Percentiles rank a stretch among this genome's conserved stretches.
Evolutionary conservation across 2,888 invertebrate genomes (phyloP).

Genomic region (Bombylius discolor): DNA sequence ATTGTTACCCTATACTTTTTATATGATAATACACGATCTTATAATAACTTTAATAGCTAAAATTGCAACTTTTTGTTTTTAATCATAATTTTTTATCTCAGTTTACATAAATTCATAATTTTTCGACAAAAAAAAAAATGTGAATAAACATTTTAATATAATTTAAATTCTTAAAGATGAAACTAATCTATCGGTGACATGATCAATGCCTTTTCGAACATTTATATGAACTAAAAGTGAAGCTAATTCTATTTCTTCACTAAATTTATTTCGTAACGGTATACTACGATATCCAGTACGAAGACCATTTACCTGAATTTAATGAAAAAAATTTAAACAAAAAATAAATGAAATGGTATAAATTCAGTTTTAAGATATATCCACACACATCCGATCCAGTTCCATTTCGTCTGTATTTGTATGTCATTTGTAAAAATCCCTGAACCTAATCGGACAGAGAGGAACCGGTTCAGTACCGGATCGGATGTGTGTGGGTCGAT

Average conservation of each 20-base stretch:
- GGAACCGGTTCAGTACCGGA: not conserved
- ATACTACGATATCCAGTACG: conserved; percentile 84
- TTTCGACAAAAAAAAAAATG: too few species aligned
- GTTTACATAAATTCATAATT: too few species aligned
- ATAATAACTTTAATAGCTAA: too few species aligned
- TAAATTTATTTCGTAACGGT: conserved; percentile 75
- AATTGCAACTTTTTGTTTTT: too few species aligned
- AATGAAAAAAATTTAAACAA: conserved; percentile 17
- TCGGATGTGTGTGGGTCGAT: not conserved
- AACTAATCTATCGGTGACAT: not conserved
- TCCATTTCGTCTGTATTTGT: too few species aligned
- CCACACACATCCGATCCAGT: too few species aligned
- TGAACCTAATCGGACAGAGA: too few species aligned
- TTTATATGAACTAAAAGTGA: conserved; percentile 71
- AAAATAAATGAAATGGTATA: not conserved
- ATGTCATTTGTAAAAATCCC: too few species aligned
- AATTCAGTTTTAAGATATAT: not conserved
- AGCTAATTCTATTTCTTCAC: conserved; percentile 85
- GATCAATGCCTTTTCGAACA: not conserved
- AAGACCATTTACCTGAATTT: conserved; percentile 55
- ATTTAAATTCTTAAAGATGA: not conserved
- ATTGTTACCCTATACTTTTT: too few species aligned
- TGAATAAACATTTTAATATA: not conserved
- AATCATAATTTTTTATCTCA: too few species aligned
- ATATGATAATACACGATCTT: too few species aligned